A percentile compares a stretch with the other conserved stretches of the same genome.
phyloP scores from a whole-genome alignment of 2,113 vertebrate species.

The Zeus faber region DNA sequence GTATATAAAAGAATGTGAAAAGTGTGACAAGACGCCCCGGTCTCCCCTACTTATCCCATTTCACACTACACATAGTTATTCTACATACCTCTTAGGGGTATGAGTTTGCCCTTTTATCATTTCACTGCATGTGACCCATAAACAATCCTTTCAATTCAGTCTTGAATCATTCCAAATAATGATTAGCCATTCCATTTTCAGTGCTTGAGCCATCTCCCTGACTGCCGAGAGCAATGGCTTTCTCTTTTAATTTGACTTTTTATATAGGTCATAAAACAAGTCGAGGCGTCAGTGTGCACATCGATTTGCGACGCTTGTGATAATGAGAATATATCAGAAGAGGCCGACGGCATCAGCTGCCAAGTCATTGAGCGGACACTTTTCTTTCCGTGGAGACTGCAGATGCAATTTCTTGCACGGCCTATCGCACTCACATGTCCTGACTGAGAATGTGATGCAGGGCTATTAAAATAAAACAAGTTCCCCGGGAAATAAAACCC shows the following conservation, averaged over 20 bases:
- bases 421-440: slow-evolving; percentile 15
- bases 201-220: no score
- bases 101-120: no score
- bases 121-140: no score
- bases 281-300: slow-evolving; percentile 8
- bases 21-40: not conserved
- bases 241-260: no score
- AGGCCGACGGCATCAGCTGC: slow-evolving; percentile 13
- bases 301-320: slow-evolving; percentile 3
- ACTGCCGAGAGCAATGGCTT: no score
- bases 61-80: no score
- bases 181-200: no score
- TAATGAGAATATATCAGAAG: slow-evolving; percentile 23
- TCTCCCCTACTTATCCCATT: no score
- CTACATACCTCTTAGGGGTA: no score
- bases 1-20: not conserved
- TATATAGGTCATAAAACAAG: slow-evolving; percentile 7
- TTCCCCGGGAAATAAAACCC: not conserved
- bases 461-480: slow-evolving; percentile 20
- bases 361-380: slow-evolving; percentile 15
- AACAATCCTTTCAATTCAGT: no score
- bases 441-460: not conserved
- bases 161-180: no score
- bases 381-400: slow-evolving; percentile 6
- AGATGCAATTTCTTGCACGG: not conserved